Evolutionary conservation across 2,888 invertebrate genomes (phyloP), one percentile per base, ranked within the genome.

Genomic region (Antheraea yamamai): DNA sequence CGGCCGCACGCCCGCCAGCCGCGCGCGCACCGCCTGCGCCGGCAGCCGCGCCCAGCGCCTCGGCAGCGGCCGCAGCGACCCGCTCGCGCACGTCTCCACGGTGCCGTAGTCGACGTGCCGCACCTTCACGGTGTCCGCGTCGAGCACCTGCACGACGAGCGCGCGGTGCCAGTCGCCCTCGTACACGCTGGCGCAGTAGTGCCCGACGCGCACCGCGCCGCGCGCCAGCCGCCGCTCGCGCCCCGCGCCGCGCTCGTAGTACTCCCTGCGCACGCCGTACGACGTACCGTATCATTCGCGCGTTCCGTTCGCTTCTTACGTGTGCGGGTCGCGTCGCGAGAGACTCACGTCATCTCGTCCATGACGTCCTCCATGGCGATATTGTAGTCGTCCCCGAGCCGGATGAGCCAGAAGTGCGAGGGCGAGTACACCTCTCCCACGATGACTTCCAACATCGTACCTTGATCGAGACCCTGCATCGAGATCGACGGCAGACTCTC

Each of bases 91-190:
- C 75, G 83, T 82, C 77, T 91, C 90, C 84, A 95, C 93, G 71
- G 96, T 96, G 83, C 95, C 96, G 89, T 95, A 96, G 91, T 96
- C 96, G 80, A 96, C 89, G 88, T 95, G 95, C 64, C 95, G 95
- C 81, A 96, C 95, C 95, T 95, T 84, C 74, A 75, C 72, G 23
- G 72, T n/a, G 74, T 51, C 66, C 20, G 64, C 51, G 73, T 74
- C 30, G 74, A 92, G n/a, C 7, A 91, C 4, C 80, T 89, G 84
- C 75, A 95, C 92, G 84, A 95, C 91, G 82, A 95, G 82, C 68
- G 94, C 89, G 82, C 96, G 93, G 81, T 96, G 95, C 90, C 95
- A 96, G 89, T 95, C 95, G 58, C 83, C 80, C 75, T 88, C 91
- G 90, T 89, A 95, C 75, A 90, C 79, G 78, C 92, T 84, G 77